phyloP scores from a whole-genome alignment of 2,113 vertebrate genomes.

The Montifringilla adamsi region DNA sequence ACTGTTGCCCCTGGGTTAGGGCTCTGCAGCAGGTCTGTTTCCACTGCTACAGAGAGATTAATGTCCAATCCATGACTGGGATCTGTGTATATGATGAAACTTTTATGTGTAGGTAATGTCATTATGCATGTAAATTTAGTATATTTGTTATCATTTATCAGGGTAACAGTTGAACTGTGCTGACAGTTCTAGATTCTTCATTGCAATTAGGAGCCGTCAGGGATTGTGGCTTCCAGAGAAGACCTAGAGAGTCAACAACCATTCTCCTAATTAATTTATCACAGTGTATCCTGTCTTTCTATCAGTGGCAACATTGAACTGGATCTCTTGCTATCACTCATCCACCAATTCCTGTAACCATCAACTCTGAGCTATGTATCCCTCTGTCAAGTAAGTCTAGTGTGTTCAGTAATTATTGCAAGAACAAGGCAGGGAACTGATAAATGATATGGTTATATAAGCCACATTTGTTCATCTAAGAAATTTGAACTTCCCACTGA shows the following conservation, averaged over 20 bases:
- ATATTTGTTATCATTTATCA: not conserved
- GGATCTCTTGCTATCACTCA: not conserved
- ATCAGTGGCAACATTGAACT: not conserved
- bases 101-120: not conserved
- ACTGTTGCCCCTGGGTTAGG: not conserved
- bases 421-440: not conserved
- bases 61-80: not conserved
- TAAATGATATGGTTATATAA: not conserved
- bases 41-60: not conserved
- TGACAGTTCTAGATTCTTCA: not conserved
- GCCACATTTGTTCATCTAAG: not conserved
- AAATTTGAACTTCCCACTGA: not conserved
- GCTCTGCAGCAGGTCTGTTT: not conserved
- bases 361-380: not conserved
- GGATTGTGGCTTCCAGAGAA: not conserved
- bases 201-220: not conserved
- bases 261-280: not conserved
- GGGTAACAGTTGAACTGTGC: not conserved
- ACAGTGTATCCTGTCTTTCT: not conserved
- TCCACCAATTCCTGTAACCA: not conserved
- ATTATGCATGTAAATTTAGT: not conserved
- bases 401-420: not conserved
- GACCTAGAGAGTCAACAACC: not conserved
- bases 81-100: not conserved
- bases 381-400: not conserved